Base-by-base conservation (phyloP, 2,888 invertebrate genomes). In the Cryptocheilus praepositus region DNA sequence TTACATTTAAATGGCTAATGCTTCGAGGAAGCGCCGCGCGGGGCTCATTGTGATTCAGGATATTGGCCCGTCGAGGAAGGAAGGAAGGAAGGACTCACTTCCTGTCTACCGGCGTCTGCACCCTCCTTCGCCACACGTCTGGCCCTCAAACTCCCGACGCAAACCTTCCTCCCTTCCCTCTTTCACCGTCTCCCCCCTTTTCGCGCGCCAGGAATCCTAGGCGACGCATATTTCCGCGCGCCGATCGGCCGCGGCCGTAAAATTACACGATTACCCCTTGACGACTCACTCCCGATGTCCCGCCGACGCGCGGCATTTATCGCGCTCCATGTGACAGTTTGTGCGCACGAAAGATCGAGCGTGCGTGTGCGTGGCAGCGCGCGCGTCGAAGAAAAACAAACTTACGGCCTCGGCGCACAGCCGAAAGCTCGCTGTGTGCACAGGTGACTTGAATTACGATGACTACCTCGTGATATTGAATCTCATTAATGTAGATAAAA, bases 21-120 rank as follows among this genome's bases (percentile, higher is more conserved):
- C 57, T 81, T 81, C 81, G 79, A 73, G 76, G 80, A 80, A 76
- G 65, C 66, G 67, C 67, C 53, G 22, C 52, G 22, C 43, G 25
- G 44, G 57, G 65, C 80, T 86, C 85, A 86, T 86, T 86, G 85
- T 80, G 71, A 86, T 86, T 86, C 86, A 86, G 84, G 86, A 85
- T 86, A 85, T 85, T 82, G 81, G 82, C 80, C 81, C 81, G 83
- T 70, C 77, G 73, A 77, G 80, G 74, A 77, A 81, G 80, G 73
- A 80, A 81, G 73, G 36, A 71, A 76, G 81, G 83, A 84, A 82
- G 82, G 81, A 81, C 79, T 63, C 79, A 73, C 79, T 79, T 80
- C 79, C 79, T 79, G 80, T 76, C 79, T 76, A 67, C 67, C 67
- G 43, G 65, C 64, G 57, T 36, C 36, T 67, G 61, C 70, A 67